These are phyloP conservation scores for Lordiphosa andalusiaca DNA, from an alignment of 2,888 invertebrate genomes.

Conservation along the genomic window DNA sequence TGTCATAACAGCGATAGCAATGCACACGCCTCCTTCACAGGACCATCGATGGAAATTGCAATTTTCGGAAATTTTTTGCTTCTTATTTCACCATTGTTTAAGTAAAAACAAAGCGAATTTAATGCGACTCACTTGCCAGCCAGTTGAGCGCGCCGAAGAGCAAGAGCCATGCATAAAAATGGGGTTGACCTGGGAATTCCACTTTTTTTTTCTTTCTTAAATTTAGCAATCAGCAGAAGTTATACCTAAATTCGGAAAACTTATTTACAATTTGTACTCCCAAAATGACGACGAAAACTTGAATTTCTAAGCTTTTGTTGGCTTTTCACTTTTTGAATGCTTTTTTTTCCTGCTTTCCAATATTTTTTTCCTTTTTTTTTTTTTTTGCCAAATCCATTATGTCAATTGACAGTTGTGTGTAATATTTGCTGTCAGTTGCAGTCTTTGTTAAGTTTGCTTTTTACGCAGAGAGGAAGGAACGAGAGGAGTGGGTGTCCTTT, in stretches of 20 bases:
- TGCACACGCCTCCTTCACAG: slow-evolving; percentile 11
- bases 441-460: slow-evolving; percentile 64
- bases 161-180: slow-evolving; percentile 20
- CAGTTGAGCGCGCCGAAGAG: slow-evolving; percentile 64
- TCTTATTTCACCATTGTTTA: slow-evolving; percentile 56
- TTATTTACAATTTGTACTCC: slow-evolving; percentile 41
- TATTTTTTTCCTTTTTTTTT: slow-evolving; percentile 43
- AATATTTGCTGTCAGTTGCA: slow-evolving; percentile 81
- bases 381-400: slow-evolving; percentile 78
- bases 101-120: slow-evolving; percentile 75
- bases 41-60: slow-evolving; percentile 29
- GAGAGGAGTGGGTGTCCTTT: slow-evolving; percentile 6
- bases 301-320: slow-evolving; percentile 60
- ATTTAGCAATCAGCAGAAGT: slow-evolving; percentile 43
- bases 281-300: slow-evolving; percentile 50
- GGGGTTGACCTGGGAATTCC: slow-evolving; percentile 19
- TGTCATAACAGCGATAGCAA: slow-evolving; percentile 70
- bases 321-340: slow-evolving; percentile 53
- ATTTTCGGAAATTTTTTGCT: slow-evolving; percentile 22
- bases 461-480: slow-evolving; percentile 28
- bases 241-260: slow-evolving; percentile 47
- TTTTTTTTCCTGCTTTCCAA: slow-evolving; percentile 37
- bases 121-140: slow-evolving; percentile 75
- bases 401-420: slow-evolving; percentile 78
- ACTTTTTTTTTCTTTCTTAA: not conserved